Conservation (phyloP, 2,797 vertebrate genomes). For the Poecilia gillii region DNA sequence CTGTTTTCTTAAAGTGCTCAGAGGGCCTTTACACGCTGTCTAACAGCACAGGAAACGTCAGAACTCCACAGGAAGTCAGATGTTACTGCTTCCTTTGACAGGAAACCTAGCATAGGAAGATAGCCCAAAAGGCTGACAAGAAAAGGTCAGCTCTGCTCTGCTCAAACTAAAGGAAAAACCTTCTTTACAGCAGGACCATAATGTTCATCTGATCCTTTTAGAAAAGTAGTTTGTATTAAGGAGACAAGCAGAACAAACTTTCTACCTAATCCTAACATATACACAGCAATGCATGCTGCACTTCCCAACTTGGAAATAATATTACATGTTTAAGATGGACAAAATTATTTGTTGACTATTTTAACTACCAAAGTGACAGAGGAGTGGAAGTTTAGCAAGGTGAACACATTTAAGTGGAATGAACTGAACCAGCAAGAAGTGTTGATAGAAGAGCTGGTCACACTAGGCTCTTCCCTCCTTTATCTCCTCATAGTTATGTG, state of each 20-base stretch:
- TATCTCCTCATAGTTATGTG: constrained; percentile 10
- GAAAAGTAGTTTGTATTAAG: neutral
- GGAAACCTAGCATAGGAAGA: constrained; percentile 74
- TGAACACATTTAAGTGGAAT: neutral
- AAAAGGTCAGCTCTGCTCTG: constrained; percentile 38
- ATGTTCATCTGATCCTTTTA: neutral
- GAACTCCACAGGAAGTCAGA: constrained; percentile 74
- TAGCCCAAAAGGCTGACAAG: constrained; percentile 35
- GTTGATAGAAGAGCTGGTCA: constrained; percentile 25
- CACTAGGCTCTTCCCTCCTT: constrained; percentile 11
- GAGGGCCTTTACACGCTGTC: constrained; percentile 27
- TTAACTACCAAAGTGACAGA: constrained; percentile 38
- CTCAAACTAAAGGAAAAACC: neutral
- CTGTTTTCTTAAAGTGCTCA: constrained; percentile 63
- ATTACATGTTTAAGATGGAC: neutral
- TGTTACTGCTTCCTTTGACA: constrained; percentile 63
- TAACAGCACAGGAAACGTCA: constrained; percentile 65
- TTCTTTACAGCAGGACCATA: neutral
- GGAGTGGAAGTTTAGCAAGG: constrained; percentile 7
- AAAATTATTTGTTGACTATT: constrained; percentile 13
- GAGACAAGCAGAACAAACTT: neutral
- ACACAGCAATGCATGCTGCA: neutral
- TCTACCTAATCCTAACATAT: neutral
- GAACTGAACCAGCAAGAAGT: neutral
- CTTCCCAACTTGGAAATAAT: neutral